phyloP scores from a whole-genome alignment of 2,113 vertebrate species.

The Paramormyrops kingsleyae region DNA sequence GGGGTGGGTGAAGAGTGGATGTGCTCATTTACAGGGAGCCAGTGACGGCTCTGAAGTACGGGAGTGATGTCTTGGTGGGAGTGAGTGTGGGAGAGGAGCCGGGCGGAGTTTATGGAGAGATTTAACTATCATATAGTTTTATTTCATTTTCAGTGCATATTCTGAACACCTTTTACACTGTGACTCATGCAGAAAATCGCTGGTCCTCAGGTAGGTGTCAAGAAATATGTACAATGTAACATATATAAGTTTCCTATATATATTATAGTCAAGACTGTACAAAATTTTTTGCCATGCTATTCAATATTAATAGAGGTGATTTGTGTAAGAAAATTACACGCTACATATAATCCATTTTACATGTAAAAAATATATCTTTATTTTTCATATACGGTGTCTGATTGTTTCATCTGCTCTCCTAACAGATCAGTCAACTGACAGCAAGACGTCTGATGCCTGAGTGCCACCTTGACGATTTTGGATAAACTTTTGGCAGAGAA shows the following conservation, averaged over 20 bases:
- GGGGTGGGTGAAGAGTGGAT: no score
- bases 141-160: not conserved
- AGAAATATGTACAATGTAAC: not conserved
- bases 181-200: not conserved
- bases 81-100: no score
- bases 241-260: not conserved
- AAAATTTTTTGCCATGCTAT: not conserved
- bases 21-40: no score
- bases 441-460: not conserved
- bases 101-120: no score
- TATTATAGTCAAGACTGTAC: not conserved
- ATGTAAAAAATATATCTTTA: not conserved
- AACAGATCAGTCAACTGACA: not conserved
- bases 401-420: not conserved
- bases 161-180: not conserved
- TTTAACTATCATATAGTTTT: not conserved
- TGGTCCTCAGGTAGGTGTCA: not conserved
- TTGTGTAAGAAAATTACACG: not conserved
- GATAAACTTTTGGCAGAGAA: not conserved
- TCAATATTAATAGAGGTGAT: not conserved
- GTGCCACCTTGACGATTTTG: not conserved
- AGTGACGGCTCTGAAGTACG: no score
- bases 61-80: no score
- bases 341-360: not conserved
- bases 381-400: not conserved